phyloP scores from a whole-genome alignment of 1,140 invertebrate genomes.

The Bombus waltoni region DNA sequence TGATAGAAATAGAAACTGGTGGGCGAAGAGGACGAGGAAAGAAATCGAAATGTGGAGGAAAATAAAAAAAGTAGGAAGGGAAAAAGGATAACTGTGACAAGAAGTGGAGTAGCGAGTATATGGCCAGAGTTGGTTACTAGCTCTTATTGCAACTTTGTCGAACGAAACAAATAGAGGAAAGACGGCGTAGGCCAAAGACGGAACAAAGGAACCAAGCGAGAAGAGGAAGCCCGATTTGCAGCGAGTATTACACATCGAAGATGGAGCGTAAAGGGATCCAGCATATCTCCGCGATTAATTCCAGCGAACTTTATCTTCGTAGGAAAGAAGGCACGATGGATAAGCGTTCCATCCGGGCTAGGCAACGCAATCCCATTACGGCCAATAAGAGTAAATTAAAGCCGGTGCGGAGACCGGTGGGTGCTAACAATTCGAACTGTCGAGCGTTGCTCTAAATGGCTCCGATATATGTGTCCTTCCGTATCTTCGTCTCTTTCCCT shows the following conservation, averaged over 20 bases:
- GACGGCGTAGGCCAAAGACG: not conserved
- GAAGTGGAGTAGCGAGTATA: constrained; percentile 51
- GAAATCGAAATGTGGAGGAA: constrained; percentile 34
- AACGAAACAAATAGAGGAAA: constrained; percentile 57
- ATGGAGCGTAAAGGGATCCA: constrained; percentile 31
- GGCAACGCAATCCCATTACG: constrained; percentile 48
- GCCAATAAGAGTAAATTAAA: constrained; percentile 65
- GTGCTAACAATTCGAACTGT: constrained; percentile 59
- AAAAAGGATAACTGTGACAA: constrained; percentile 23
- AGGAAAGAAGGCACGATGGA: constrained; percentile 28
- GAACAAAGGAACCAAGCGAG: not conserved
- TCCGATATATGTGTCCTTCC: constrained; percentile 37
- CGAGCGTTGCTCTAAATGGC: constrained; percentile 49
- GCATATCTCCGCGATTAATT: constrained; percentile 50
- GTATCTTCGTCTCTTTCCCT: not conserved
- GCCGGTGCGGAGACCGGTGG: constrained; percentile 13
- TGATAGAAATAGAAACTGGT: constrained; percentile 52
- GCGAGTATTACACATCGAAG: constrained; percentile 42
- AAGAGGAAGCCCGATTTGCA: constrained; percentile 66
- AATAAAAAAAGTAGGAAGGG: constrained; percentile 18
- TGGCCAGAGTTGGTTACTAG: constrained; percentile 60
- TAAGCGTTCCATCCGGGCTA: constrained; percentile 45
- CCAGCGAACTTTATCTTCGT: constrained; percentile 56
- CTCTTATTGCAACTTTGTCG: constrained; percentile 73
- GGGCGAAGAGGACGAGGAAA: constrained; percentile 29